Percentiles rank a stretch among this genome's conserved stretches.
Evolutionary conservation across 2,797 vertebrate genomes (phyloP).

Genomic region (Tenualosa ilisha): DNA sequence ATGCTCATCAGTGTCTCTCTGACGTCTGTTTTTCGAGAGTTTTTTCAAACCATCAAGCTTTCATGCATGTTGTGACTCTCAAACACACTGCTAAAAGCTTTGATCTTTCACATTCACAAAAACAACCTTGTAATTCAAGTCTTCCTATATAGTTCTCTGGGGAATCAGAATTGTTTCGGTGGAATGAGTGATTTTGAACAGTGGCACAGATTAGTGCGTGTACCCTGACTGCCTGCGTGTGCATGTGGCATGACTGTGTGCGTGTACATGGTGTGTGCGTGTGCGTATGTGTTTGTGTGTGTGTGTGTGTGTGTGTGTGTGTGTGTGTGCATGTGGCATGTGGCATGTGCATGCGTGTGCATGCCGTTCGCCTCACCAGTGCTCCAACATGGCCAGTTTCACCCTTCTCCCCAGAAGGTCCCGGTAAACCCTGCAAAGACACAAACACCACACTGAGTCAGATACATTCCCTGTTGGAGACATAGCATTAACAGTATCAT

Average conservation of each 20-base stretch:
- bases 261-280: neutral
- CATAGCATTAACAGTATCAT: neutral
- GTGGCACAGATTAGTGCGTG: neutral
- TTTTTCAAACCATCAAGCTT: neutral
- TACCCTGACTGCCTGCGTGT: neutral
- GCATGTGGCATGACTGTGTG: neutral
- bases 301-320: neutral
- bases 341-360: neutral
- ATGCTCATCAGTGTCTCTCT: neutral
- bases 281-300: neutral
- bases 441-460: slow-evolving; percentile 28
- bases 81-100: neutral
- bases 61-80: neutral
- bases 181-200: neutral
- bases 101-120: slow-evolving; percentile 5
- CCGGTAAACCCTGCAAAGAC: slow-evolving; percentile 82
- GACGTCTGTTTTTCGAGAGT: neutral
- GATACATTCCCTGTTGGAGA: neutral
- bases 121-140: neutral
- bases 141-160: neutral
- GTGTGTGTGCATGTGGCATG: neutral
- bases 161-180: neutral
- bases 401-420: slow-evolving; percentile 85
- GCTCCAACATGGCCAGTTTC: slow-evolving; percentile 84
- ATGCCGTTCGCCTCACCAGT: slow-evolving; percentile 71